Percentiles rank a stretch among this genome's conserved stretches.
phyloP scores from a whole-genome alignment of 2,113 vertebrate genomes.

The Dermatemys mawii region DNA sequence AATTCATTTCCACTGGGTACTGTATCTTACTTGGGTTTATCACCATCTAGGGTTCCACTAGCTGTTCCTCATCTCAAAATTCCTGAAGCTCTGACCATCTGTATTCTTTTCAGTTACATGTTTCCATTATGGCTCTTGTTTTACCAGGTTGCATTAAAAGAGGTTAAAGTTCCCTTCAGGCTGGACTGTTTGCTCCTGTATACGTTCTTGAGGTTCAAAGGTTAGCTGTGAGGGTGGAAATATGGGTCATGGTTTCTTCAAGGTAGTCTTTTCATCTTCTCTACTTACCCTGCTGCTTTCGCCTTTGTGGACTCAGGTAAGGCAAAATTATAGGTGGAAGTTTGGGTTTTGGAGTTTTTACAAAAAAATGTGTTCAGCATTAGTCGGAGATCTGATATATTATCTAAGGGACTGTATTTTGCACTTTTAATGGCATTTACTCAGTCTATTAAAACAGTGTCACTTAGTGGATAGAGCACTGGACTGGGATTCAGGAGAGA shows the following conservation, averaged over 20 bases:
- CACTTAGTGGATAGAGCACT: neutral
- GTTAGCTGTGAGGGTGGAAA: neutral
- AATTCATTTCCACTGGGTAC: conserved; percentile 10
- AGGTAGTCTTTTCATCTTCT: conserved; percentile 2
- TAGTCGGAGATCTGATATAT: neutral
- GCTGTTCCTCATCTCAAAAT: conserved; percentile 10
- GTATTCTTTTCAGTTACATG: neutral
- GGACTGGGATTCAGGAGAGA: neutral
- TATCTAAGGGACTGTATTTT: neutral
- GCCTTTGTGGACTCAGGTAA: neutral
- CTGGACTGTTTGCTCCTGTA: neutral
- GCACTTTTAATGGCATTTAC: neutral
- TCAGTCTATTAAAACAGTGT: neutral
- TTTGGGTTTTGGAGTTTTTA: neutral
- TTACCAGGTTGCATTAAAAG: neutral
- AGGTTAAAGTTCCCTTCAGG: neutral
- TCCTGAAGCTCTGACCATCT: conserved; percentile 9
- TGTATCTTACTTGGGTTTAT: neutral
- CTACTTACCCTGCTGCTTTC: neutral
- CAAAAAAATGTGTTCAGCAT: neutral
- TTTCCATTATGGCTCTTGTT: neutral
- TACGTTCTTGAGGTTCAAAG: neutral
- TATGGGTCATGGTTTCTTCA: neutral
- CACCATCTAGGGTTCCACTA: neutral
- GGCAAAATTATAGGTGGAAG: neutral